Evolutionary conservation across 2,888 invertebrate species (phyloP).

Genomic region (Platynereis dumerilii): DNA sequence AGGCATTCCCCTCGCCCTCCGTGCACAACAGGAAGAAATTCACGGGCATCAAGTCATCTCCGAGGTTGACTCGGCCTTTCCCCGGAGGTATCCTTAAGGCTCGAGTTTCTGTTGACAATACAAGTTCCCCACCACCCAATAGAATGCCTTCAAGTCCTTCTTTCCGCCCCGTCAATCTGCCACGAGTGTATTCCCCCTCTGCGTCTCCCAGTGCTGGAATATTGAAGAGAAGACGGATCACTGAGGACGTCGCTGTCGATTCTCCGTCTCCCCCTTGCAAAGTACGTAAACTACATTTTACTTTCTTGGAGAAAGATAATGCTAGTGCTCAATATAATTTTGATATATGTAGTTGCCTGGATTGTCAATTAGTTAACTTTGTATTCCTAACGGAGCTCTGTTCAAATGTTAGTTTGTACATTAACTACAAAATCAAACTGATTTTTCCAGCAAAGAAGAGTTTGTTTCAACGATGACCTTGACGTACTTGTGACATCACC

Average conservation of each 20-base stretch:
- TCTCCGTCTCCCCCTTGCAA: constrained; percentile 53
- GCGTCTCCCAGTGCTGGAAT: constrained; percentile 59
- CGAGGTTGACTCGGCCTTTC: neutral
- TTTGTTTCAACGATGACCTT: constrained; percentile 58
- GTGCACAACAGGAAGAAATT: constrained; percentile 16
- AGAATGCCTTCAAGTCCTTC: constrained; percentile 17
- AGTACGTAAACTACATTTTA: constrained; percentile 44
- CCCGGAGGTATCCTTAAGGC: constrained; percentile 1
- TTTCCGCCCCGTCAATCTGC: constrained; percentile 32
- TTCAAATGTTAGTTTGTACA: too few species aligned
- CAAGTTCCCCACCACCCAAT: constrained; percentile 16
- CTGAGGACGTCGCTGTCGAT: constrained; percentile 36
- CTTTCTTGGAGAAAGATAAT: too few species aligned
- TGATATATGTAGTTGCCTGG: too few species aligned
- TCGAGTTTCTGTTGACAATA: neutral
- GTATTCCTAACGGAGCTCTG: too few species aligned
- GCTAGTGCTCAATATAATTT: too few species aligned
- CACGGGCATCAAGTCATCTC: constrained; percentile 14
- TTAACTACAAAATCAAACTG: too few species aligned
- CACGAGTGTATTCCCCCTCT: constrained; percentile 48
- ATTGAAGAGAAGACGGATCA: constrained; percentile 47
- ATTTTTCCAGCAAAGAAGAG: constrained; percentile 47
- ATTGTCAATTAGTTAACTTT: too few species aligned
- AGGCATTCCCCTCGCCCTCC: neutral
- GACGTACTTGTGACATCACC: constrained; percentile 32